These are phyloP conservation scores for Ptychobarbus kaznakovi DNA, from an alignment of 2,797 vertebrate species.

Conservation along the genomic window DNA sequence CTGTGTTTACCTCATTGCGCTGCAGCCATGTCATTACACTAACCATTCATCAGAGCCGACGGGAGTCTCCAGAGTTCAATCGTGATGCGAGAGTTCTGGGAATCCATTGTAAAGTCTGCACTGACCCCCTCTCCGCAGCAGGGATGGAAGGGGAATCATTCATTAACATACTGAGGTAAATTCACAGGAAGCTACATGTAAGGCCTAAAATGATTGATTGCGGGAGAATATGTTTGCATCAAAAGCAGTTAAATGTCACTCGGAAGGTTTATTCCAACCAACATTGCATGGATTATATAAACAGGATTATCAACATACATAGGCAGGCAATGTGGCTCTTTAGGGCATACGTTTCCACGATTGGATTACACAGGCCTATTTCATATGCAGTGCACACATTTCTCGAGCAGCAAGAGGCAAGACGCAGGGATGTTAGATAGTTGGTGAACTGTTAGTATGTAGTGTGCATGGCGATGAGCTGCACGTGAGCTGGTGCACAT, in stretches of 20 bases:
- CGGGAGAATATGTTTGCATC: constrained; percentile 20
- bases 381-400: constrained; percentile 34
- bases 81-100: not conserved
- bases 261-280: constrained; percentile 27
- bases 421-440: constrained; percentile 22
- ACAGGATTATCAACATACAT: constrained; percentile 31
- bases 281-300: constrained; percentile 30
- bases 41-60: constrained; percentile 36
- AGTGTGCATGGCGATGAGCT: constrained; percentile 31
- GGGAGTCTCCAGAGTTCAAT: constrained; percentile 28
- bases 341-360: constrained; percentile 29
- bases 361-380: constrained; percentile 34
- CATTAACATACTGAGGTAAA: not conserved
- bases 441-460: constrained; percentile 36
- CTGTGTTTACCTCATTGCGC: constrained; percentile 61
- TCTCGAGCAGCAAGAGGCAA: constrained; percentile 25
- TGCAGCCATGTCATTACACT: constrained; percentile 9
- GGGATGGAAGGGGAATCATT: not conserved
- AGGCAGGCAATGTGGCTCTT: constrained; percentile 21
- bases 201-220: constrained; percentile 8
- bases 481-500: constrained; percentile 3
- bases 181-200: constrained; percentile 7
- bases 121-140: not conserved
- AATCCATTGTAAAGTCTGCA: constrained; percentile 9
- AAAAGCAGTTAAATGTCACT: constrained; percentile 24